Base-by-base conservation (phyloP, 2,888 invertebrate genomes). In the Romanomermis culicivorax region DNA sequence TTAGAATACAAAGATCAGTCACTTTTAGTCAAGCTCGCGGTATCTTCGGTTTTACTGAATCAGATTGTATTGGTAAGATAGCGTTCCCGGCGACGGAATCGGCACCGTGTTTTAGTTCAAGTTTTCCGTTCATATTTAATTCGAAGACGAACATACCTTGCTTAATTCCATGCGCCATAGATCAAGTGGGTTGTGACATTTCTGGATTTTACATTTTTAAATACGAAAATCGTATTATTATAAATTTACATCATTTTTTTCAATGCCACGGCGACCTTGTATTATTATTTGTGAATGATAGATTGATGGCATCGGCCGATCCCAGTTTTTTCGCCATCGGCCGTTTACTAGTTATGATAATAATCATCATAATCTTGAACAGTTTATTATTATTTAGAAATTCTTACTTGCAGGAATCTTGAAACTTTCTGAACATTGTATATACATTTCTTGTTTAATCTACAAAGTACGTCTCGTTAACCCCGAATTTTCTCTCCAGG, bases 1-100 rank as follows among this genome's bases (percentile, higher is more conserved):
- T 85, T 27, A 77, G 83, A 61, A 82, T 97, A 65, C 88, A 91
- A 71, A 88, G 83, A 69, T 81, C 82, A 65, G 89, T 97, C 20
- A 97, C 93, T 0, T 89, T 83, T 68, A 99, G 97, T 72, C 95
- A 97, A 74, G 89, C 87, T 1, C 88, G 88, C 69, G 88, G 88
- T 2, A 95, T 97, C 60, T 99, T 99, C 71, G 97, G 97, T 0
- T 95, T 99, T 68, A 83, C 82, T 0, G 93, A 93, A 64, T 87
- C 87, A 58, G 88, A 89, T 72, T 81, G 82, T 57, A 87, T 97
- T 64, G 97, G 91, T 52, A 97, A 97, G 77, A 87, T 95, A 56
- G 80, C 82, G 17, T 99, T 97, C 72, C 97, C 97, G 0, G 83
- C 89, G 0, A 82, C 87, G 36, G 91, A 97, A 72, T 95, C 95